Base-by-base conservation (phyloP, 1,140 invertebrate species). In the Stenopsyche tienmushanensis region DNA sequence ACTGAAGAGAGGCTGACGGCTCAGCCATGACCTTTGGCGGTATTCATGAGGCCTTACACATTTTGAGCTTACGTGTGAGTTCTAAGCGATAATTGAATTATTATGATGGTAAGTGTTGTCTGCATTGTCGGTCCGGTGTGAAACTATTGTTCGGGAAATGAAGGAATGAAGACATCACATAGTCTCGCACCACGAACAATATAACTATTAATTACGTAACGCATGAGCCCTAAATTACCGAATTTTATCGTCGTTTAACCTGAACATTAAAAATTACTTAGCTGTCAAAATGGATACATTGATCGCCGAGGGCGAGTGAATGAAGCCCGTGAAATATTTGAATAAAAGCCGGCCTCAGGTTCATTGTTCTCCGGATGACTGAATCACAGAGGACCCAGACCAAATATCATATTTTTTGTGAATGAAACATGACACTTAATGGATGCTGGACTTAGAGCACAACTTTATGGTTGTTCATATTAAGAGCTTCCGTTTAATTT, bases 321-420 rank as follows among this genome's bases (percentile, higher is more conserved):
- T 15, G 44, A 15, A 47, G 18, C 7, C 7, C 10, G n/a, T 57
- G 8, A 17, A 29, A 41, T 41, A 55, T 55, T 45, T 24, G 55
- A 58, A 58, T 21, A 26, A 44, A 18, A 18, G 3, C 44, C 18
- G 44, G 29, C 34, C 7, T 8, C 29, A 42, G n/a, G n/a, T 45
- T 44, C 55, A 58, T 58, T 58, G 55, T 58, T 57, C 39, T 15
- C 18, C 44, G 18, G 17, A 18, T 47, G 44, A 47, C 44, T 47
- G 17, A 47, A 47, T 47, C 17, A 20, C 17, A 13, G 39, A 21
- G 23, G 52, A 20, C 47, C 21, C 44, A 24, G 55, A 34, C 13
- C n/a, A 60, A 60, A 60, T 60, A 60, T 60, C 44, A 47, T 42
- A 60, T 60, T 60, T 57, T n/a, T 60, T 60, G 47, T 60, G 57